These are phyloP conservation scores for Lysandra bellargus DNA, from an alignment of 2,888 invertebrate genomes.

Conservation along the genomic window DNA sequence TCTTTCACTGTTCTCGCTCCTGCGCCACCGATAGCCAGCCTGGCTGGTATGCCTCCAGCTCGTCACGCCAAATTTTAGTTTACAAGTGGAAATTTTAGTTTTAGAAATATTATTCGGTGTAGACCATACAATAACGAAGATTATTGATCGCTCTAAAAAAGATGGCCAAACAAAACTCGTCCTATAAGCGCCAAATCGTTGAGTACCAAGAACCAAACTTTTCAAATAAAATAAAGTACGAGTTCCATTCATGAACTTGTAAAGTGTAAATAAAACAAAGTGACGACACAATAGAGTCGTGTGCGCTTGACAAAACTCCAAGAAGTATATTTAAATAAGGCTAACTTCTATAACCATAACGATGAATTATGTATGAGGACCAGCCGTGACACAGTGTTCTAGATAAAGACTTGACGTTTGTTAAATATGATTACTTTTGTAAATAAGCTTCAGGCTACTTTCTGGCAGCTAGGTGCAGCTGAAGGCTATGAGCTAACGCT, in stretches of 20 bases:
- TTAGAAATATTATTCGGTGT: background rate
- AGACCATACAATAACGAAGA: background rate
- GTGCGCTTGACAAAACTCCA: conserved; percentile 5
- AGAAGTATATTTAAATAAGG: conserved; percentile 29
- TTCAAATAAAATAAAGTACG: background rate
- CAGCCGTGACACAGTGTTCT: conserved; percentile 28
- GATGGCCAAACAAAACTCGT: too few relatives aligned
- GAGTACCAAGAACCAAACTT: background rate
- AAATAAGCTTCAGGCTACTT: background rate
- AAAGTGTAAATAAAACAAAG: background rate
- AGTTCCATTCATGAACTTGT: background rate
- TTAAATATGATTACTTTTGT: conserved; percentile 20
- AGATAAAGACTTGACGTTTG: conserved; percentile 25
- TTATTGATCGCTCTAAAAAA: background rate
- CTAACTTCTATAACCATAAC: conserved; percentile 28
- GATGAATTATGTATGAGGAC: conserved; percentile 29
- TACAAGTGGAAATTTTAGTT: too few relatives aligned
- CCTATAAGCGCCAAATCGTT: too few relatives aligned
- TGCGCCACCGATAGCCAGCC: too few relatives aligned
- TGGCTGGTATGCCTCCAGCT: too few relatives aligned
- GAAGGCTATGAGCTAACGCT: background rate
- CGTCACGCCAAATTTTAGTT: too few relatives aligned
- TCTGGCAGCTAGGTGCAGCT: background rate
- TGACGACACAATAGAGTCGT: conserved; percentile 5
- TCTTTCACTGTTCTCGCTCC: too few relatives aligned